phyloP scores from a whole-genome alignment of 2,888 invertebrate species.

The Amblyjoppa fuscipennis region DNA sequence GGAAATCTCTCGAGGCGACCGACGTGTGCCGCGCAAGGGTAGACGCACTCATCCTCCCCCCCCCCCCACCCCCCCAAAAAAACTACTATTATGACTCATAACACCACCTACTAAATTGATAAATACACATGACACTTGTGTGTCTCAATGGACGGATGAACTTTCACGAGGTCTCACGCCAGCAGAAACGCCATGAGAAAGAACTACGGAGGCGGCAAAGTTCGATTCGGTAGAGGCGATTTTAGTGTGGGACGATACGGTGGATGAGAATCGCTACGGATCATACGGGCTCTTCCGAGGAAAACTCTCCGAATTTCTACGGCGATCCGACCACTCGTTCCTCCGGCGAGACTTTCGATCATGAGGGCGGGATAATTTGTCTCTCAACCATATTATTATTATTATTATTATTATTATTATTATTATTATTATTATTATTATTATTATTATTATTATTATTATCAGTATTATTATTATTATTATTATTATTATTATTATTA shows the following conservation, averaged over 20 bases:
- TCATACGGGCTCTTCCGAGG: conserved; percentile 42
- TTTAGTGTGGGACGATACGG: conserved; percentile 38
- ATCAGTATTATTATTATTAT: too few relatives aligned
- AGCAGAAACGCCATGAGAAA: conserved; percentile 44
- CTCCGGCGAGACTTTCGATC: conserved; percentile 28
- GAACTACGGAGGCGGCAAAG: conserved; percentile 56
- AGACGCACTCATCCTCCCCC: not conserved
- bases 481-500: too few relatives aligned
- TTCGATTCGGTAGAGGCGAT: conserved; percentile 63
- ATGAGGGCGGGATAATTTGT: conserved; percentile 53
- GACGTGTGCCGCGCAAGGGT: conserved; percentile 42
- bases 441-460: too few relatives aligned
- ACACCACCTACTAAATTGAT: not conserved
- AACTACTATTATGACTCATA: not conserved
- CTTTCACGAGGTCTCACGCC: conserved; percentile 66
- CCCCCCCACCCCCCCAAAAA: not conserved
- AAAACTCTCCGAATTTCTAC: conserved; percentile 44
- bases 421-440: too few relatives aligned
- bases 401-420: not conserved
- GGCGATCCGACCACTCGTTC: conserved; percentile 28
- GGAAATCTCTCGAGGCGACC: conserved; percentile 28
- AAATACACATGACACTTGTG: not conserved
- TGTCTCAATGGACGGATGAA: conserved; percentile 10
- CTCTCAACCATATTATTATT: not conserved
- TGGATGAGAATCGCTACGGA: conserved; percentile 40